These are phyloP conservation scores for Dyspetes luteomarginatus DNA, from an alignment of 2,888 invertebrate species.

Conservation along the genomic window DNA sequence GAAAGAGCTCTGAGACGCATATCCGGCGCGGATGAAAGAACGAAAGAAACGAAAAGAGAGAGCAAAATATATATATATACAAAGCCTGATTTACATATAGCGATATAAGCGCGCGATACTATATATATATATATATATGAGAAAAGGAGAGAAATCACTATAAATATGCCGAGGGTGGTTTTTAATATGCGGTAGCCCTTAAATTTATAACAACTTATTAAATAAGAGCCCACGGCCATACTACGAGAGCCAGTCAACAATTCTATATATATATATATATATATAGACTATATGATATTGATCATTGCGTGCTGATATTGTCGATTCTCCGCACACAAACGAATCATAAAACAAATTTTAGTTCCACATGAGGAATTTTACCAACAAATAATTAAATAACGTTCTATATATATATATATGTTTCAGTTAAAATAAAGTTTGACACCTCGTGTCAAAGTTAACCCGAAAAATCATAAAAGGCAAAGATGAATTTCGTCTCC, in stretches of 20 bases:
- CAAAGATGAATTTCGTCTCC: constrained; percentile 38
- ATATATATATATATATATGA: no score
- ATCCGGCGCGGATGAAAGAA: constrained; percentile 51
- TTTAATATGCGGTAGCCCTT: constrained; percentile 79
- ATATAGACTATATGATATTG: no score
- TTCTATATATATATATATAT: neutral
- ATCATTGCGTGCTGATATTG: no score
- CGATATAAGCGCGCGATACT: constrained; percentile 71
- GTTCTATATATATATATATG: neutral
- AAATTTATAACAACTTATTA: constrained; percentile 81
- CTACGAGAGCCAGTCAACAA: constrained; percentile 50
- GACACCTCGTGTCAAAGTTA: neutral
- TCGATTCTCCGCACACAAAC: no score
- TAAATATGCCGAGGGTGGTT: constrained; percentile 78
- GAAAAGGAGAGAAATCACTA: constrained; percentile 74
- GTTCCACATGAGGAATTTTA: no score
- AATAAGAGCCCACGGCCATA: constrained; percentile 77
- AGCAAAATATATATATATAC: constrained; percentile 19
- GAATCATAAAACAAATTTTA: no score
- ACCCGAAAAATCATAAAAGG: constrained; percentile 20
- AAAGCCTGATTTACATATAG: constrained; percentile 76
- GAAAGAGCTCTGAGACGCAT: constrained; percentile 32
- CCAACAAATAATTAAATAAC: neutral
- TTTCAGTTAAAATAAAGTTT: neutral
- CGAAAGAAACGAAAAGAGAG: constrained; percentile 28